phyloP scores from a whole-genome alignment of 2,113 vertebrate species.

The Lycocorax pyrrhopterus region DNA sequence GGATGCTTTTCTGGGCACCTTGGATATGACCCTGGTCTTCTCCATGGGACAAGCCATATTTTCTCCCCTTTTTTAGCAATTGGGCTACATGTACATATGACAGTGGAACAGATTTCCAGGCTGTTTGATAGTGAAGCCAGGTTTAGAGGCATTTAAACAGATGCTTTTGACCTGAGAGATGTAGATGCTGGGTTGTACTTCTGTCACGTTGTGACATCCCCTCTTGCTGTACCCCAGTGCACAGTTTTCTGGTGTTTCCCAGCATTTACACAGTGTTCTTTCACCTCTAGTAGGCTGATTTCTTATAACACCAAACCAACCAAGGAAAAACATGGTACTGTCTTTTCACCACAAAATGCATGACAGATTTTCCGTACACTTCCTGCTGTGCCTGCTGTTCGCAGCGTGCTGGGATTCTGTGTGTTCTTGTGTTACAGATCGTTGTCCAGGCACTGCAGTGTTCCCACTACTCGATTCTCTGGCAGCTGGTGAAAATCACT shows the following conservation, averaged over 20 bases:
- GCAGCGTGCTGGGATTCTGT: background rate
- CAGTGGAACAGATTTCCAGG: background rate
- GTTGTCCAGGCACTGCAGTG: slow-evolving; percentile 98
- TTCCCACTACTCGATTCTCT: slow-evolving; percentile 98
- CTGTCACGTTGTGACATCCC: background rate
- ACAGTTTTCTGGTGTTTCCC: background rate
- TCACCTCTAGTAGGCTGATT: background rate
- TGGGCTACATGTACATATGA: background rate
- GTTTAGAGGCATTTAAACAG: background rate
- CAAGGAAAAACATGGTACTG: background rate
- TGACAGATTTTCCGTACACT: background rate
- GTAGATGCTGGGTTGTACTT: background rate
- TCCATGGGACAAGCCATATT: background rate
- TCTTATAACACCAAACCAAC: background rate
- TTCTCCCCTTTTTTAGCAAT: background rate
- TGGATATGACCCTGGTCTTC: background rate
- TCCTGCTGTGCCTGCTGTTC: background rate
- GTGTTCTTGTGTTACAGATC: slow-evolving; percentile 78
- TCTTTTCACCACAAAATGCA: background rate
- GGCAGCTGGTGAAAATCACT: slow-evolving; percentile 98
- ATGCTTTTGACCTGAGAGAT: background rate
- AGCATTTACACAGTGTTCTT: background rate
- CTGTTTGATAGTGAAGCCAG: background rate
- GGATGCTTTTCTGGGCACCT: background rate
- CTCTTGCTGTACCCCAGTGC: background rate